Evolutionary conservation across 2,797 vertebrate genomes (phyloP), one percentile per base, ranked within the genome.

Genomic region (Agapornis canus): DNA sequence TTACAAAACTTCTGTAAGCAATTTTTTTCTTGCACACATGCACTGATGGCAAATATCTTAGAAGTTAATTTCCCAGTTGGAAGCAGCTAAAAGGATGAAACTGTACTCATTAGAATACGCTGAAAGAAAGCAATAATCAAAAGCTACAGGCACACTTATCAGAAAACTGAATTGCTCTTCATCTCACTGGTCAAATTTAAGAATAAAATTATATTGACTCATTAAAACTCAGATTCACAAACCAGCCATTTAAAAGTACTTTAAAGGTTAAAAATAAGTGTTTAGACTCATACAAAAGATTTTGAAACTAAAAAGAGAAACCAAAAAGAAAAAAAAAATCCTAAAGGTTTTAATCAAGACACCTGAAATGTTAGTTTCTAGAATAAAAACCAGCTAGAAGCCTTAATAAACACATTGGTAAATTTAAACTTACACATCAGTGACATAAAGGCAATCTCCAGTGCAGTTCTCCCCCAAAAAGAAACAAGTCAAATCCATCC

Each of bases 11-110:
- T 59, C 32, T 26, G 35, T 32, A 48, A 45, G 22, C 45, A 47
- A 7, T 80, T 69, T 80, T 89, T 90, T 82, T 54, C 57, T 83
- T 83, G 57, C 61, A 52, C 1, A 3, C 42, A 31, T 35, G 57
- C 32, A 70, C 51, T 83, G 39, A 79, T 47, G 32, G 76, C 32
- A 93, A 86, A 59, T 79, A 86, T 56, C 35, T 57, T 56, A 45
- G 9, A 83, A 93, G 29, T 83, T 93, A 86, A 82, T 78, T 90
- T 76, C 70, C 68, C 65, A 57, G 2, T 13, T 78, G 69, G 75
- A 97, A 97, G 76, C 27, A 71, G 72, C 31, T 54, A 90, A 70
- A 82, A 91, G 73, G 23, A 92, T 9, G 6, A 93, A 96, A 93
- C 29, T 54, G n/a, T 48, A 65, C 84, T 80, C 86, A 77, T 89